Evolutionary conservation across 2,113 vertebrate genomes (phyloP).

Genomic region (Nymphicus hollandicus): DNA sequence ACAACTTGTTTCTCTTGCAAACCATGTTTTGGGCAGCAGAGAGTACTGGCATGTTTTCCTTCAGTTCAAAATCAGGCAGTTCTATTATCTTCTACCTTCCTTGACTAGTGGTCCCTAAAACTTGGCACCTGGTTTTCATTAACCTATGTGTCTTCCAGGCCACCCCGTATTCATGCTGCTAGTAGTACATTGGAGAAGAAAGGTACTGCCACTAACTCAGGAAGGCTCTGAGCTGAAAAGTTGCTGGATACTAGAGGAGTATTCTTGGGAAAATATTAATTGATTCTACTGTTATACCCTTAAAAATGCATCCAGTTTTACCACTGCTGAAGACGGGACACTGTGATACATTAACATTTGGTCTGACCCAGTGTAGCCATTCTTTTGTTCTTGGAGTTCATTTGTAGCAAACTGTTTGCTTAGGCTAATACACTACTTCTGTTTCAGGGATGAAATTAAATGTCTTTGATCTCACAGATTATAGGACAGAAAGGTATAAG

Average conservation of each 20-base stretch:
- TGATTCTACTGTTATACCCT: not conserved
- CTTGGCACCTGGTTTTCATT: not conserved
- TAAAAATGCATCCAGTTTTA: not conserved
- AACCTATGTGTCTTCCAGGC: not conserved
- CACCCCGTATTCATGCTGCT: not conserved
- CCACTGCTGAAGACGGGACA: not conserved
- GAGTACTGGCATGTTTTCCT: not conserved
- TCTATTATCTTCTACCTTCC: not conserved
- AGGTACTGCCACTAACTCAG: not conserved
- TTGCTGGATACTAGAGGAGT: not conserved
- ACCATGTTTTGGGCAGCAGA: not conserved
- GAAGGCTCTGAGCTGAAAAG: not conserved
- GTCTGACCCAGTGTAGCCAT: not conserved
- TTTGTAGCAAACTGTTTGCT: not conserved
- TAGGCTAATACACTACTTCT: not conserved
- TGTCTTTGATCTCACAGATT: not conserved
- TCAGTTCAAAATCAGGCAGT: not conserved
- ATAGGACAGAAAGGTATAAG: not conserved
- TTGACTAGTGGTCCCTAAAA: not conserved
- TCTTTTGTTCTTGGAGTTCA: not conserved
- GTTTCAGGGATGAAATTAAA: slow-evolving; percentile 8
- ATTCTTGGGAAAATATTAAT: not conserved
- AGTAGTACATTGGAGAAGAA: not conserved
- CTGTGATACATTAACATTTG: not conserved
- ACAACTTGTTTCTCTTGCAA: not conserved